Evolutionary conservation across 2,113 vertebrate species (phyloP).

Genomic region (Heterotis niloticus): DNA sequence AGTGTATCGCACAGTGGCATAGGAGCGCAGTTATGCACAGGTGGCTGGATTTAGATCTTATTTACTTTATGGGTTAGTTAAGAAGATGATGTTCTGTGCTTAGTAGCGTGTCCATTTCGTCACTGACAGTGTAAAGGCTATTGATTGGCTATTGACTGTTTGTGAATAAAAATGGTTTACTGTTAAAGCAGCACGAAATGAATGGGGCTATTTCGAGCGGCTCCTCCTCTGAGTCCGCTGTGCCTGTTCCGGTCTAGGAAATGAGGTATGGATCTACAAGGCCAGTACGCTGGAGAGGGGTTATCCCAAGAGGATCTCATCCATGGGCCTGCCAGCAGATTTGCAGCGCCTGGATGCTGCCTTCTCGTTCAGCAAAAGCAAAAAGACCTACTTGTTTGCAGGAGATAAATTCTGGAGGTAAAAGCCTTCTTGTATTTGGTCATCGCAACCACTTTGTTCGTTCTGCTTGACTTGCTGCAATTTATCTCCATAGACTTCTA

Average conservation of each 20-base stretch:
- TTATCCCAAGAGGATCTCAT: constrained; percentile 85
- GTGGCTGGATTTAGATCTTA: background rate
- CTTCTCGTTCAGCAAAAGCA: constrained; percentile 89
- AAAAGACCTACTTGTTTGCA: constrained; percentile 89
- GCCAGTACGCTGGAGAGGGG: constrained; percentile 83
- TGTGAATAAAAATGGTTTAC: no score
- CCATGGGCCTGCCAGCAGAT: constrained; percentile 78
- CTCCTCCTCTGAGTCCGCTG: background rate
- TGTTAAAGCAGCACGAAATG: no score
- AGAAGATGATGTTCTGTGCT: no score
- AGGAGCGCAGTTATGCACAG: background rate
- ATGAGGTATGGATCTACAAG: constrained; percentile 89
- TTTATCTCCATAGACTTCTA: background rate
- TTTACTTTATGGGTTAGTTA: background rate
- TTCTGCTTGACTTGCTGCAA: background rate
- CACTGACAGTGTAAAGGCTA: no score
- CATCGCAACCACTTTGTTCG: background rate
- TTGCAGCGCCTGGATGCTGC: constrained; percentile 79
- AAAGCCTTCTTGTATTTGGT: constrained; percentile 32
- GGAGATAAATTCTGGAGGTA: constrained; percentile 96
- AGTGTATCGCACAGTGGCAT: background rate
- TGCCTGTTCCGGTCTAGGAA: constrained; percentile 63
- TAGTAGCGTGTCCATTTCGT: no score
- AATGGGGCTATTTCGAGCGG: background rate
- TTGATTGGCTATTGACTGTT: no score